phyloP scores from a whole-genome alignment of 1,140 invertebrate genomes.

The Lepidurus apus region DNA sequence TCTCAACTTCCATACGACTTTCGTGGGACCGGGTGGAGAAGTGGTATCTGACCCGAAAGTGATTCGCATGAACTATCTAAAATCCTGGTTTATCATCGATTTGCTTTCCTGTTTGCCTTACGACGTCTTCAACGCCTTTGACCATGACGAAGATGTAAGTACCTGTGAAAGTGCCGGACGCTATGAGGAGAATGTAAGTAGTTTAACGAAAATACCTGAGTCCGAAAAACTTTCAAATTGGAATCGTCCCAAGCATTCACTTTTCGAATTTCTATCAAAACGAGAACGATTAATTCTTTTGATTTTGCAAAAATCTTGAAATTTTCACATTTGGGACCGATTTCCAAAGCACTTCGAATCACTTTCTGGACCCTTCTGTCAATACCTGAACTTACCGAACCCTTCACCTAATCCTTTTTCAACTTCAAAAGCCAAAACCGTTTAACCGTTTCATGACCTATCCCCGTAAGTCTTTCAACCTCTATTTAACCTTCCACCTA shows the following conservation, averaged over 20 bases:
- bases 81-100: slow-evolving; percentile 99
- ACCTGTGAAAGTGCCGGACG: slow-evolving; percentile 35
- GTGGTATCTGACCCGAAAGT: slow-evolving; percentile 96
- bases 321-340: slow-evolving; percentile 2
- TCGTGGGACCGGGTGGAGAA: slow-evolving; percentile 96
- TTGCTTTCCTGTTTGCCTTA: slow-evolving; percentile 98
- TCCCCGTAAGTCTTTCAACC: no score
- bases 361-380: not conserved
- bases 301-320: not conserved
- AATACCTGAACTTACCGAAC: not conserved
- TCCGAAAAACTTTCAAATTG: not conserved
- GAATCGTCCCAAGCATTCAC: not conserved
- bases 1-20: slow-evolving; percentile 99
- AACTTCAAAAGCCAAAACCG: no score
- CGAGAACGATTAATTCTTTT: not conserved
- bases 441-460: no score
- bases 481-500: no score
- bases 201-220: slow-evolving; percentile 19
- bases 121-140: slow-evolving; percentile 99
- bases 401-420: no score
- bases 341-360: not conserved
- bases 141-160: slow-evolving; percentile 96
- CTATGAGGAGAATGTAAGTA: slow-evolving; percentile 41
- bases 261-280: not conserved
- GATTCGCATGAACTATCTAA: slow-evolving; percentile 97